Percentiles rank a stretch among this genome's conserved stretches.
Conservation (phyloP, 2,888 invertebrate genomes). For the Thera obeliscata region DNA sequence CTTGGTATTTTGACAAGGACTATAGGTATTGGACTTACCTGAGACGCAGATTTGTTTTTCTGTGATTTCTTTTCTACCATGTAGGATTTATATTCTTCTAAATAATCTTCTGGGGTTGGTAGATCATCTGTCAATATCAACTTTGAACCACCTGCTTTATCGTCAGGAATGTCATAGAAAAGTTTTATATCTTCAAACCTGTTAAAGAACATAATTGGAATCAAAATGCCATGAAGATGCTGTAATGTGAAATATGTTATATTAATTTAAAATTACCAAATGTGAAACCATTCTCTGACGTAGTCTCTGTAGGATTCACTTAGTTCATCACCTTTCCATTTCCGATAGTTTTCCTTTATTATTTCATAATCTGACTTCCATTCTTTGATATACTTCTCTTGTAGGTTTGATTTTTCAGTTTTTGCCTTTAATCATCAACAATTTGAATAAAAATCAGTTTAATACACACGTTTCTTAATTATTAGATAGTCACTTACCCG, state of each 20-base stretch:
- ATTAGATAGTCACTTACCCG: constrained; percentile 46
- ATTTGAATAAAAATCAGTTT: not conserved
- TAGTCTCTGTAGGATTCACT: constrained; percentile 61
- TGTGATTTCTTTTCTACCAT: constrained; percentile 52
- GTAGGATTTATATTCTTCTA: constrained; percentile 57
- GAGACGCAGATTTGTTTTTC: constrained; percentile 53
- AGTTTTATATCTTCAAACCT: constrained; percentile 64
- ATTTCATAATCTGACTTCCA: constrained; percentile 46
- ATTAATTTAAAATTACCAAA: constrained; percentile 54
- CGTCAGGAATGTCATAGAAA: constrained; percentile 65
- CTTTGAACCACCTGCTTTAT: constrained; percentile 54
- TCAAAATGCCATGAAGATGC: too few species aligned
- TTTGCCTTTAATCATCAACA: constrained; percentile 34
- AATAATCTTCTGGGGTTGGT: constrained; percentile 62
- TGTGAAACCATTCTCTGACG: constrained; percentile 65
- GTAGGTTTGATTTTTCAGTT: constrained; percentile 28
- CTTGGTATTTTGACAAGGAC: not conserved
- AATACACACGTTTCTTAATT: not conserved
- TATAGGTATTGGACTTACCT: constrained; percentile 40
- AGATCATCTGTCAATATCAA: constrained; percentile 61
- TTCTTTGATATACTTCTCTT: constrained; percentile 48
- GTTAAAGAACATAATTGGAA: not conserved
- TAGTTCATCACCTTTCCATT: constrained; percentile 48
- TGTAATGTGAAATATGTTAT: too few species aligned
- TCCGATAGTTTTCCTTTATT: constrained; percentile 50